Percentiles rank a stretch among this genome's conserved stretches.
These are phyloP conservation scores for Dunckerocampus dactyliophorus DNA, from an alignment of 2,113 vertebrate species.

Conservation along the genomic window DNA sequence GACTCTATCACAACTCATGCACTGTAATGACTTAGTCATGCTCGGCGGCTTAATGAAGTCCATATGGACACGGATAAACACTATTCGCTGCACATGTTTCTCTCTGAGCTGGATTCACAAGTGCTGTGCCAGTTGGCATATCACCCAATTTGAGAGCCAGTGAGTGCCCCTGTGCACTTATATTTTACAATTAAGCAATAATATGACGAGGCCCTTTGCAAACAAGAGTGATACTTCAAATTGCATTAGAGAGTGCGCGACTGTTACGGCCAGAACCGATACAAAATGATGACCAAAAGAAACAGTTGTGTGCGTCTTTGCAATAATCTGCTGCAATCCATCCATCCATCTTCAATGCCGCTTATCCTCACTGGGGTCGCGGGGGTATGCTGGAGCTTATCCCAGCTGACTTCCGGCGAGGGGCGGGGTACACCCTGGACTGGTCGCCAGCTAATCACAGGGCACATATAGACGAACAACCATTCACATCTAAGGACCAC, in stretches of 20 bases:
- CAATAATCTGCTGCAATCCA: constrained; percentile 48
- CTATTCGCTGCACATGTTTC: constrained; percentile 26
- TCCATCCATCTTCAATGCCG: no score
- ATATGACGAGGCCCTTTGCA: constrained; percentile 37
- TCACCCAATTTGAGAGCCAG: constrained; percentile 26
- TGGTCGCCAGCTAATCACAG: no score
- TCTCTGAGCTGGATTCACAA: constrained; percentile 28
- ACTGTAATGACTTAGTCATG: constrained; percentile 3
- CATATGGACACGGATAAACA: constrained; percentile 38
- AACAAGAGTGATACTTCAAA: constrained; percentile 1
- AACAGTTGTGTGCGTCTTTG: constrained; percentile 39
- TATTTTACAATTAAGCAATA: constrained; percentile 55
- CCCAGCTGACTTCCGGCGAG: no score
- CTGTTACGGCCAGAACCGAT: constrained; percentile 9
- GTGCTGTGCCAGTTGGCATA: constrained; percentile 46
- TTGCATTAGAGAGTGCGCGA: neutral
- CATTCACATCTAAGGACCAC: no score
- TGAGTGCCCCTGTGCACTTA: constrained; percentile 32
- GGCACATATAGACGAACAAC: no score
- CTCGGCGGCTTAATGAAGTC: constrained; percentile 29
- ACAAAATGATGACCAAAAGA: constrained; percentile 29
- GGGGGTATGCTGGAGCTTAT: no score
- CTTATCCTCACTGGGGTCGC: no score
- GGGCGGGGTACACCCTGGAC: no score
- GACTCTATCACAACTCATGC: constrained; percentile 7